Conservation (phyloP, 2,888 invertebrate species). For the Lysandra bellargus region DNA sequence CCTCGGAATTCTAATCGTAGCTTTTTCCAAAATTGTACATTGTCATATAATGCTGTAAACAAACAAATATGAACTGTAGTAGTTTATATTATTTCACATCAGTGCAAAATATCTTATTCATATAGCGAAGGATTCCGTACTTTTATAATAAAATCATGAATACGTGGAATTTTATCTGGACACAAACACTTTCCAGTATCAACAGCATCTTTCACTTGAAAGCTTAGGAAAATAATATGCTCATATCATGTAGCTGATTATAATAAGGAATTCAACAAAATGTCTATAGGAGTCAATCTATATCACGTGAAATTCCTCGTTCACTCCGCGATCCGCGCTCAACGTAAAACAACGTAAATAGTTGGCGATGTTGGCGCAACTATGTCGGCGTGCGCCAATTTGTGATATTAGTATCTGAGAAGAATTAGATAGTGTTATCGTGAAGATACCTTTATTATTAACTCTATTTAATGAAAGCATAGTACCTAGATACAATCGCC, state of each 20-base stretch:
- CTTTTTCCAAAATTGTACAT: too few relatives aligned
- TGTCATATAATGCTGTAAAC: too few relatives aligned
- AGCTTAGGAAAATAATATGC: not conserved
- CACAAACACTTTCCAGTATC: too few relatives aligned
- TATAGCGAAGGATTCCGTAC: not conserved
- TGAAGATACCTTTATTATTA: too few relatives aligned
- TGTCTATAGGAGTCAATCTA: not conserved
- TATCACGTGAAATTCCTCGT: constrained; percentile 11
- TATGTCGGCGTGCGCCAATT: constrained; percentile 55
- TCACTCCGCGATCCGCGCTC: constrained; percentile 2
- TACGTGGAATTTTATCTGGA: too few relatives aligned
- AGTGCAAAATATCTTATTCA: too few relatives aligned
- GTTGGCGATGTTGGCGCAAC: constrained; percentile 58
- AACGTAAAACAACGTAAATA: constrained; percentile 54
- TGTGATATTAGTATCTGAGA: constrained; percentile 51
- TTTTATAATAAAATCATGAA: not conserved
- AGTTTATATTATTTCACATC: too few relatives aligned
- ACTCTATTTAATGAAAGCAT: too few relatives aligned
- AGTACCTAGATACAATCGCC: too few relatives aligned
- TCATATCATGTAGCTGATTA: not conserved
- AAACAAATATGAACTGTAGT: too few relatives aligned
- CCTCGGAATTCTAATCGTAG: too few relatives aligned
- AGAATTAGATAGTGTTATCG: not conserved
- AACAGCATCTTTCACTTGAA: not conserved
- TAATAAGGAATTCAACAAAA: not conserved